These are phyloP conservation scores for Falco cherrug DNA, from an alignment of 2,797 vertebrate genomes.

Conservation along the genomic window DNA sequence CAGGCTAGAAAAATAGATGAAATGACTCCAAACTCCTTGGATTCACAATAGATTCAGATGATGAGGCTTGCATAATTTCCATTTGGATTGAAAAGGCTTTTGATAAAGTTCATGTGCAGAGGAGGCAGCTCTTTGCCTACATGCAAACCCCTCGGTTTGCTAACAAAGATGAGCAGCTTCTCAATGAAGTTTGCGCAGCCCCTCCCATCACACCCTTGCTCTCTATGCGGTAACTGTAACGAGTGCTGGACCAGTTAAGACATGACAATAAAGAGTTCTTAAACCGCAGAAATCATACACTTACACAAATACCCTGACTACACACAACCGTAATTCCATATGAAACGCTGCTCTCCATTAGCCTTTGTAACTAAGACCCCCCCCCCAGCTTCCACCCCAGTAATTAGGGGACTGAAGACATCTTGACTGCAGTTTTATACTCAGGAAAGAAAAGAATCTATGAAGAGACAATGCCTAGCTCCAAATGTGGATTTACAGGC, in stretches of 20 bases:
- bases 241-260: neutral
- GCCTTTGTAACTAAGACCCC: neutral
- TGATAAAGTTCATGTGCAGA: neutral
- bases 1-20: neutral
- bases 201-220: neutral
- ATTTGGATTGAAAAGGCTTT: neutral
- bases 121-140: neutral
- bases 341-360: neutral
- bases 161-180: fast-evolving
- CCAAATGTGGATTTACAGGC: neutral
- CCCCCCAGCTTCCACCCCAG: neutral
- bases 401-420: neutral
- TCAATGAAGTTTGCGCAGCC: neutral
- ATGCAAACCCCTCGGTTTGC: fast-evolving
- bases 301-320: neutral
- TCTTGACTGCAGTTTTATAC: neutral
- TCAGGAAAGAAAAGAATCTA: neutral
- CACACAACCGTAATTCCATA: neutral
- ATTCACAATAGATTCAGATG: neutral
- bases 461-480: neutral
- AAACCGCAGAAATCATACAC: neutral
- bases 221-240: fast-evolving
- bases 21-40: neutral
- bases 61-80: neutral
- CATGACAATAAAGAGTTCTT: neutral